Conservation (phyloP, 2,113 vertebrate genomes). For the Elephas maximus region DNA sequence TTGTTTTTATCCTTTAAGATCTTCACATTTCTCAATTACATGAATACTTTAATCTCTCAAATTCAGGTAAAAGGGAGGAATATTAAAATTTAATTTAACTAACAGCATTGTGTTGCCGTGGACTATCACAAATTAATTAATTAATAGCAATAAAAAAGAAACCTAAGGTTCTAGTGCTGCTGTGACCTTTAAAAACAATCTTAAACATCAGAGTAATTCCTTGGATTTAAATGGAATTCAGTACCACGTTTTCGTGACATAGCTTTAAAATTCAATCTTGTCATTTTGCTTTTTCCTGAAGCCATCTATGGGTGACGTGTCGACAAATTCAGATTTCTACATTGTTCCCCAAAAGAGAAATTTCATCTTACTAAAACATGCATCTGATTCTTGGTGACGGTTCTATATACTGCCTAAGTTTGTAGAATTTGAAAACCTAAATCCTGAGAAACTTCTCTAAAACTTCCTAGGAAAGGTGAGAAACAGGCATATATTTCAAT, state of each 20-base stretch:
- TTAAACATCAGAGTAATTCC: neutral
- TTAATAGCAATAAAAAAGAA: conserved; percentile 11
- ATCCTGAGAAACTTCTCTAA: conserved; percentile 54
- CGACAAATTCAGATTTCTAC: conserved; percentile 20
- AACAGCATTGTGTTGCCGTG: neutral
- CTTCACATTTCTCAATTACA: neutral
- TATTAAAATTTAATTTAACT: neutral
- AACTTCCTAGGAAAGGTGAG: conserved; percentile 76
- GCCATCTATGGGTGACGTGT: neutral
- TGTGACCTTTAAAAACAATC: conserved; percentile 10
- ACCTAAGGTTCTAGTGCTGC: neutral
- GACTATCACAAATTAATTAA: neutral
- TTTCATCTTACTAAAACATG: conserved; percentile 60
- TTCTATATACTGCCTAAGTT: neutral
- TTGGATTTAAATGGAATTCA: neutral
- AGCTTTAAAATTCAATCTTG: neutral
- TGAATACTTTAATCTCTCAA: conserved; percentile 7
- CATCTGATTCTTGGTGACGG: neutral
- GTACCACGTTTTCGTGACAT: neutral
- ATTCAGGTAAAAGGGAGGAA: conserved; percentile 9
- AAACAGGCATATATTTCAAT: conserved; percentile 66
- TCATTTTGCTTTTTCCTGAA: neutral
- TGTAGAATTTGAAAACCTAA: conserved; percentile 44
- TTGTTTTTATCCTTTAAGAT: neutral
- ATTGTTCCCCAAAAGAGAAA: conserved; percentile 67